Percentiles rank a stretch among this genome's conserved stretches.
phyloP scores from a whole-genome alignment of 1,140 invertebrate genomes.

The Bombus breviceps region DNA sequence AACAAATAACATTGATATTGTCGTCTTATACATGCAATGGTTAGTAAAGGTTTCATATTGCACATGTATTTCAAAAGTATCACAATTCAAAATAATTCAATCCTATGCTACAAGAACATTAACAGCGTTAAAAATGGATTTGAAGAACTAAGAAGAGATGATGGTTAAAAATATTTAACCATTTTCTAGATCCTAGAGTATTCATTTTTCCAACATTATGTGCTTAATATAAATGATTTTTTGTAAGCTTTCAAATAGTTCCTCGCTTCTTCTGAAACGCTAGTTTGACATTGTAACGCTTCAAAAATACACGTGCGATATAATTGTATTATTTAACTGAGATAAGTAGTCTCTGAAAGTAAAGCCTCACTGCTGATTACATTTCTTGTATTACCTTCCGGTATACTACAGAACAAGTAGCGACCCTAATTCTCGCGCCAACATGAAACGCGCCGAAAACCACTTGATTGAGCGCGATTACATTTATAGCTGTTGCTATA shows the following conservation, averaged over 20 bases:
- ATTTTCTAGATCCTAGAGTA: background rate
- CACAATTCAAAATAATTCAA: background rate
- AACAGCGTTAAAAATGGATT: no score
- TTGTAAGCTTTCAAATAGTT: background rate
- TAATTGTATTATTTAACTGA: background rate
- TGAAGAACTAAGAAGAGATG: no score
- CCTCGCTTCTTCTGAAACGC: background rate
- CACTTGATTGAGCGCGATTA: slow-evolving; percentile 85
- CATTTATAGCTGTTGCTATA: slow-evolving; percentile 81
- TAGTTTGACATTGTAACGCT: background rate
- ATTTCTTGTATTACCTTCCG: slow-evolving; percentile 83
- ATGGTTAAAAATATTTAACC: background rate
- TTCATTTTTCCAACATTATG: background rate
- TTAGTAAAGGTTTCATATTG: background rate
- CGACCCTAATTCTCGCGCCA: slow-evolving; percentile 85
- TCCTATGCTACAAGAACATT: background rate
- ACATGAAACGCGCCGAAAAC: slow-evolving; percentile 85
- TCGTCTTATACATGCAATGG: background rate
- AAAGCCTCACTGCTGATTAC: background rate
- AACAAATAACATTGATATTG: slow-evolving; percentile 35
- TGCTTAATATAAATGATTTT: background rate
- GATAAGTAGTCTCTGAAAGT: background rate
- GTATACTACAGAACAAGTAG: slow-evolving; percentile 87
- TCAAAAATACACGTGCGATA: background rate
- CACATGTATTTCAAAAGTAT: background rate